These are phyloP conservation scores for Craniophora ligustri DNA, from an alignment of 2,888 invertebrate genomes.

Conservation along the genomic window DNA sequence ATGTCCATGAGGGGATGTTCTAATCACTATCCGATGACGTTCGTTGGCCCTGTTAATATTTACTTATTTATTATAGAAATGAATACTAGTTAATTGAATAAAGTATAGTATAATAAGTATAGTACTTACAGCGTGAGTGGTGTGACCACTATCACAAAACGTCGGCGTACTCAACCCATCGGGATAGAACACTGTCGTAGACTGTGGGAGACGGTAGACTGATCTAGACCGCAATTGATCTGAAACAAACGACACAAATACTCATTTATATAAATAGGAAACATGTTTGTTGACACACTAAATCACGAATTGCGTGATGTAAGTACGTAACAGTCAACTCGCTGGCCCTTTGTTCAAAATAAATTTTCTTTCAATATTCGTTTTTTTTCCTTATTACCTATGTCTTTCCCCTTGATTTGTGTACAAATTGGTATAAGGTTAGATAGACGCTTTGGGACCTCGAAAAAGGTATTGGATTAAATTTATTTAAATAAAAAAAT, in stretches of 20 bases:
- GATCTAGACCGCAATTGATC: slow-evolving; percentile 83
- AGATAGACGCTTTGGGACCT: too few species aligned
- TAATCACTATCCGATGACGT: too few species aligned
- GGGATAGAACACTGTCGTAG: slow-evolving; percentile 75
- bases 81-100: background rate
- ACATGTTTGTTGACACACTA: background rate
- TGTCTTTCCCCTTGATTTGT: too few species aligned
- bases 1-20: too few species aligned
- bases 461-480: too few species aligned
- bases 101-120: background rate
- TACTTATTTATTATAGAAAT: background rate
- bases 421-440: too few species aligned
- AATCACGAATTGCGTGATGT: background rate
- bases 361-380: too few species aligned
- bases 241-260: slow-evolving; percentile 75
- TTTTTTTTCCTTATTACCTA: too few species aligned
- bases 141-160: slow-evolving; percentile 84
- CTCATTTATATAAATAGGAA: slow-evolving; percentile 17
- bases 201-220: slow-evolving; percentile 75
- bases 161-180: slow-evolving; percentile 88
- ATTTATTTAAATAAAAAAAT: too few species aligned
- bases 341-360: background rate
- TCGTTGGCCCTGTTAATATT: background rate
- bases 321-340: background rate
- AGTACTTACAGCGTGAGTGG: slow-evolving; percentile 85